These are phyloP conservation scores for Drosophila sp. DNA, from an alignment of 1,140 invertebrate species.

Conservation along the genomic window DNA sequence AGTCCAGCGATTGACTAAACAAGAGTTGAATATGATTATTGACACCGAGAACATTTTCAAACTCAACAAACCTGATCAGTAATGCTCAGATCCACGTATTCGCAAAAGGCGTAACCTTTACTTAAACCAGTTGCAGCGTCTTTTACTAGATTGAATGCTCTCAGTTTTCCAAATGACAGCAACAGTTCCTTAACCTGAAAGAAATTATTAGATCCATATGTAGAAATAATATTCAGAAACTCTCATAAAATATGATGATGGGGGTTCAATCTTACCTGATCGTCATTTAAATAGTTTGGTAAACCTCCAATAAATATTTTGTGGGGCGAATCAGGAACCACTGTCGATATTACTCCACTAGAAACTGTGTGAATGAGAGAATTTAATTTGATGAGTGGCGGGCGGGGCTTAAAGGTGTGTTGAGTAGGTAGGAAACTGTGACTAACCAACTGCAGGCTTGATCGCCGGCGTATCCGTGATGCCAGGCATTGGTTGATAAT, in stretches of 20 bases:
- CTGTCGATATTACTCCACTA: slow-evolving; percentile 91
- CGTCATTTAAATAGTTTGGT: slow-evolving; percentile 99
- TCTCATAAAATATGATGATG: neutral
- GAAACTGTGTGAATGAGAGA: slow-evolving; percentile 67
- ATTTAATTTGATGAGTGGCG: neutral
- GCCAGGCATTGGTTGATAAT: slow-evolving; percentile 99
- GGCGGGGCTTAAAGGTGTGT: too few species aligned
- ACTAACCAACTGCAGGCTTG: slow-evolving; percentile 90
- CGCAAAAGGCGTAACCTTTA: slow-evolving; percentile 99
- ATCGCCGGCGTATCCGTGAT: slow-evolving; percentile 94
- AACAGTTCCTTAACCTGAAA: slow-evolving; percentile 96
- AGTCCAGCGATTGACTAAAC: slow-evolving; percentile 96
- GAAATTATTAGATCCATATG: neutral
- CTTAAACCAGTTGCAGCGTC: slow-evolving; percentile 98
- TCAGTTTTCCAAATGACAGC: slow-evolving; percentile 98
- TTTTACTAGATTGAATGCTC: slow-evolving; percentile 99
- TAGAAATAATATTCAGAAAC: too few species aligned
- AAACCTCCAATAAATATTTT: slow-evolving; percentile 99
- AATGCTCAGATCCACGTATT: slow-evolving; percentile 98
- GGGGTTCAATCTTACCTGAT: slow-evolving; percentile 91
- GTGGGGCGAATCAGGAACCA: slow-evolving; percentile 98
- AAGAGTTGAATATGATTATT: neutral
- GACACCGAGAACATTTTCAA: neutral
- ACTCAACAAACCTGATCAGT: slow-evolving; percentile 93
- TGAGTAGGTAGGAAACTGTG: neutral